Base-by-base conservation (phyloP, 2,113 vertebrate genomes). In the Tragelaphus scriptus region DNA sequence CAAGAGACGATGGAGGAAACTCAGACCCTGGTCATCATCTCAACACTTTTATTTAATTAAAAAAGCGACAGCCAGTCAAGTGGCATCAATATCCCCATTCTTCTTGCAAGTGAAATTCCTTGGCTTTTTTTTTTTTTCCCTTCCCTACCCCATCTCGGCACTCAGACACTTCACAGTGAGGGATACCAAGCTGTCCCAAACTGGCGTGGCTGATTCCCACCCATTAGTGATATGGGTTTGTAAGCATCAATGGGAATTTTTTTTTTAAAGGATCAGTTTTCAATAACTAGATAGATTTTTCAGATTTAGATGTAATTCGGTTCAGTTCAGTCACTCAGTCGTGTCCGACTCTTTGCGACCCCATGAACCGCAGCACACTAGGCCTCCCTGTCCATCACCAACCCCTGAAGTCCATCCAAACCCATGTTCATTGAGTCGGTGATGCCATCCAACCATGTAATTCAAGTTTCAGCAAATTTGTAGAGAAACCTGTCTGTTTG, bases 301-400 rank as follows among this genome's bases (percentile, higher is more conserved):
- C 40, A 82, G 47, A 63, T 82, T 84, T 84, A 82, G 25, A 86
- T 86, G 61, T 94, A 71, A 94, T 88, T 88, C 44, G 40, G 61
- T 65, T 63, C 61, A 32, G 28, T 63, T 16, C 61, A 32, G 28
- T 63, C 30, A 65, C 30, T 65, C 30, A 32, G 61, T 65, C 7
- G 1, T 65, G 30, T 32, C 14, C 0, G 0, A 32, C 14, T 65
- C 61, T 65, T 65, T 65, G 61, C 0, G 0, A 65, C 14, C 14
- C 30, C 30, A 65, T 65, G 61, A 65, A 65, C 61, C 0, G 1
- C 30, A 65, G 30, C 61, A 65, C 0, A 0, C 14, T 4, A 65
- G 61, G 61, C 30, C 14, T 65, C 30, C 14, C 61, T 65, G 14
- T 4, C 61, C 7, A 32, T 65, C 61, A 32, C 61, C 61, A 65